Base-by-base conservation (phyloP, 2,797 vertebrate species). In the Anabacerthia variegaticeps region DNA sequence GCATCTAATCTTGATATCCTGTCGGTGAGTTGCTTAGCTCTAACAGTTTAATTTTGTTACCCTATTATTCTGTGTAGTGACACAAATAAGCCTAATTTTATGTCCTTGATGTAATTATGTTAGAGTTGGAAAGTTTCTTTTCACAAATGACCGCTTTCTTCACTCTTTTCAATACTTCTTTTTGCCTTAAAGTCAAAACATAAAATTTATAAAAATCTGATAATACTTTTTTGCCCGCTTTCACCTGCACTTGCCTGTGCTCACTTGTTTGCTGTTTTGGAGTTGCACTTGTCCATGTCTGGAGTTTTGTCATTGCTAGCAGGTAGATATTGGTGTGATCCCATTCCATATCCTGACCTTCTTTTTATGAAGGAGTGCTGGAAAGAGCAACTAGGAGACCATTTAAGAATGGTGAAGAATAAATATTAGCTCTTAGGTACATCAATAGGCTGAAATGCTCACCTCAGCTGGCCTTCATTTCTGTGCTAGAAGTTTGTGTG, bases 221-320 rank as follows among this genome's bases (percentile, higher is more conserved):
- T 19, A 23, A 1, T 66, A 43, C 16, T 56, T 24, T 55, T 49
- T 23, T 43, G 20, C 71, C 32, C 73, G 49, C 32, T 65, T 71
- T 44, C 73, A 44, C 80, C 34, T 65, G 46, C 59, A 14, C 41
- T 56, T 77, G 16, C 12, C 26, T 51, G 6, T 46, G 14, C 43
- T 28, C 36, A 12, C 28, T 76, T 9, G 3, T 36, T 48, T 68
- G 19, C 21, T 27, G 0, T 52, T 56, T 67, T 28, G 43, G 52
- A 28, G 32, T 27, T 51, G 11, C 14, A 15, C 36, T 73, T 75
- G 6, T 28, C 58, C 0, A 0, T 30, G 30, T n/a, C 24, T 61
- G 62, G 61, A 75, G 58, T n/a, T 83, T 65, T 48, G 34, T 46
- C 17, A 17, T 43, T 1, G 0, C 59, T 56, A 30, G 30, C 41